A percentile compares a stretch with the other conserved stretches of the same genome.
phyloP scores from a whole-genome alignment of 2,888 invertebrate species.

The Drosophila quinaria region DNA sequence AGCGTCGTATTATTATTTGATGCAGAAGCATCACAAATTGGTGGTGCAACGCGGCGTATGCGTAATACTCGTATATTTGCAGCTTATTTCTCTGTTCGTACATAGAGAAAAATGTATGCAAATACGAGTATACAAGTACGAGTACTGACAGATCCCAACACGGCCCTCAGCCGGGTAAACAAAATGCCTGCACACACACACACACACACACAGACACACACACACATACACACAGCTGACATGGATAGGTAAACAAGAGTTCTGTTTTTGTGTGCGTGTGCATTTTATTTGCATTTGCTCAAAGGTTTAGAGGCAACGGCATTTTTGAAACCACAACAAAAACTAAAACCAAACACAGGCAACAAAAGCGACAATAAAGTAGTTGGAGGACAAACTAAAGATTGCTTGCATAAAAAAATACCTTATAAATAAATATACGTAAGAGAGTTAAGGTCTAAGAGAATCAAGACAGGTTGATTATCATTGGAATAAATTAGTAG shows the following conservation, averaged over 20 bases:
- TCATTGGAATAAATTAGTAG: neutral
- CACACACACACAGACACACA: constrained; percentile 12
- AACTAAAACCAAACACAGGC: constrained; percentile 40
- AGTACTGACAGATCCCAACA: constrained; percentile 16
- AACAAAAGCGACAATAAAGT: constrained; percentile 10
- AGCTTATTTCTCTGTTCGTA: constrained; percentile 44
- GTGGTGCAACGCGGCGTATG: constrained; percentile 42
- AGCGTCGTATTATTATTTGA: constrained; percentile 1
- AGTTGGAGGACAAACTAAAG: neutral
- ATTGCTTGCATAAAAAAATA: neutral
- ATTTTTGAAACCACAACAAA: constrained; percentile 64
- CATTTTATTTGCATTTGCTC: constrained; percentile 68
- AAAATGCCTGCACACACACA: constrained; percentile 10
- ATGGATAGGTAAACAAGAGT: constrained; percentile 51
- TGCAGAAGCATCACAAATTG: constrained; percentile 29
- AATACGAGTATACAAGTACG: constrained; percentile 30
- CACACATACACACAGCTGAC: constrained; percentile 25
- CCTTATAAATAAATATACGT: neutral
- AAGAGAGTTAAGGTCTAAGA: neutral
- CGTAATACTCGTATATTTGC: constrained; percentile 44
- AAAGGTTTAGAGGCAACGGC: constrained; percentile 66
- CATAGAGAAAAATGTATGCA: constrained; percentile 51
- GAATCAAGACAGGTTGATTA: neutral
- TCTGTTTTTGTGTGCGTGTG: constrained; percentile 31
- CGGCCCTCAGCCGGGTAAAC: constrained; percentile 35